Evolutionary conservation across 2,888 invertebrate species (phyloP).

Genomic region (Dicycla oo): DNA sequence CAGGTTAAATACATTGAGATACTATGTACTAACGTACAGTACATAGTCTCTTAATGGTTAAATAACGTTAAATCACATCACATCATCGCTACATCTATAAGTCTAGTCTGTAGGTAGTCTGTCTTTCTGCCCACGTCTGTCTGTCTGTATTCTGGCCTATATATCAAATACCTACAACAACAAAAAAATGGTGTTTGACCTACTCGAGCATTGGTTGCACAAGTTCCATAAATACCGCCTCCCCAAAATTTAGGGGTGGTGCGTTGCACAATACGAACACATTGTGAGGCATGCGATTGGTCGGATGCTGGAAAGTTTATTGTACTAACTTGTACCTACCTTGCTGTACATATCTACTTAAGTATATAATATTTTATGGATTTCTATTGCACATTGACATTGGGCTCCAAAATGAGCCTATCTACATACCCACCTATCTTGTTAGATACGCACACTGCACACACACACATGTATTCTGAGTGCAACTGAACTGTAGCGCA

Average conservation of each 20-base stretch:
- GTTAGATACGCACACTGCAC: background rate
- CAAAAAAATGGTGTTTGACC: background rate
- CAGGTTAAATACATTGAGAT: too few species aligned
- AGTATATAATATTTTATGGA: too few species aligned
- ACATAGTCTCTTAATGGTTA: too few species aligned
- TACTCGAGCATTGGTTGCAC: conserved; percentile 42
- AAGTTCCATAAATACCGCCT: conserved; percentile 31
- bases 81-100: too few species aligned
- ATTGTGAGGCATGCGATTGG: conserved; percentile 39
- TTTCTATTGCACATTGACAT: too few species aligned
- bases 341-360: too few species aligned
- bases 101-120: background rate
- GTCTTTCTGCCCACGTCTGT: background rate
- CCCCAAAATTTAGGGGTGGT: conserved; percentile 9
- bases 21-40: too few species aligned
- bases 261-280: conserved; percentile 50
- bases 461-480: background rate
- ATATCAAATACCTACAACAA: background rate
- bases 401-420: background rate
- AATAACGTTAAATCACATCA: background rate
- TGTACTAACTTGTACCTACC: background rate
- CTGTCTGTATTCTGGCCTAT: background rate
- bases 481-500: background rate
- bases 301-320: conserved; percentile 2
- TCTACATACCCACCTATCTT: background rate